Evolutionary conservation across 2,888 invertebrate species (phyloP), one percentile per base, ranked within the genome.

Genomic region (Germaria angustata): DNA sequence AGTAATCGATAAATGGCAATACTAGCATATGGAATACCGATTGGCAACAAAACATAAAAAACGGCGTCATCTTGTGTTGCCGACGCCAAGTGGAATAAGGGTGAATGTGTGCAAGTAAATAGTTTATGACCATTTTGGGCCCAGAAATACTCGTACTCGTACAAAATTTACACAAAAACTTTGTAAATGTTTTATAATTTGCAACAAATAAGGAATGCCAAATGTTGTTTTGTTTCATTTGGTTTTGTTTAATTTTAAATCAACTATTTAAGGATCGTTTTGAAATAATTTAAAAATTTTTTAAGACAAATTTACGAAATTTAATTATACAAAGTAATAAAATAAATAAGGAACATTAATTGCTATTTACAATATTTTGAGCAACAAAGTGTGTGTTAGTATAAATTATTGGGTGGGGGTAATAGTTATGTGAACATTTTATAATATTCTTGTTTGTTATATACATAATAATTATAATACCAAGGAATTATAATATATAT

Each of bases 171-270:
- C 24, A 39, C 20, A 78, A 78, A 68, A 73, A 41, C 51, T 65
- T 73, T 73, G 72, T 73, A 80, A 80, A 73, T 80, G 51, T 73
- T 80, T 77, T 73, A 80, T 73, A 80, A 80, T 80, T 80, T 82
- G 79, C 63, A 46, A 71, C 82, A 79, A 79, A 82, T 79, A 82
- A 82, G 82, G 82, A 79, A 79, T 82, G 65, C 71, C 71, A 66
- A 79, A 73, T 69, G 68, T 44, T 66, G 77, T 72, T 65, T 63
- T 49, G 46, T 49, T 78, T 46, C 34, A 53, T 76, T 77, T 24
- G 13, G 22, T 78, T 65, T 65, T 32, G 20, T 59, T 57, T 32
- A 49, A 39, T 39, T 72, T 71, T 75, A 28, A 24, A 20, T 55
- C 51, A 68, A 44, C 53, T 69, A 76, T 76, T 80, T 83, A 72